Evolutionary conservation across 2,888 invertebrate genomes (phyloP).

Genomic region (Volucella bombylans): DNA sequence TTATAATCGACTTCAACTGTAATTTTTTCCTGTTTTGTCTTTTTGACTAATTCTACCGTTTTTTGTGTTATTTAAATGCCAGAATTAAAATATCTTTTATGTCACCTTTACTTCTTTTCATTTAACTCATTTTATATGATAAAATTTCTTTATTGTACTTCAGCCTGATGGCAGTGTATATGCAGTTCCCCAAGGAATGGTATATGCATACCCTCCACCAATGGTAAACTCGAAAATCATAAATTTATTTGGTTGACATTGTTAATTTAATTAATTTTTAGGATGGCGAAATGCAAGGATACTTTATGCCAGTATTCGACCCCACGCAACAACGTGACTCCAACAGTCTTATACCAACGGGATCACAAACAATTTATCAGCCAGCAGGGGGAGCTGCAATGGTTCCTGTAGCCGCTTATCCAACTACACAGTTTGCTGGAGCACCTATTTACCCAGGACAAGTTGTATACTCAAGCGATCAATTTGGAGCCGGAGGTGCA

Average conservation of each 20-base stretch:
- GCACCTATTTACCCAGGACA: slow-evolving; percentile 82
- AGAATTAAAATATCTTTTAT: too few relatives aligned
- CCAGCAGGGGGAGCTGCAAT: slow-evolving; percentile 79
- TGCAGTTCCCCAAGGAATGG: slow-evolving; percentile 82
- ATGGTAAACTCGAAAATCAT: slow-evolving; percentile 74
- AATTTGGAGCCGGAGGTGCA: slow-evolving; percentile 77
- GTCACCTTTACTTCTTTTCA: too few relatives aligned
- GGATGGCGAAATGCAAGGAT: slow-evolving; percentile 81
- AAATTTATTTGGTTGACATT: slow-evolving; percentile 33
- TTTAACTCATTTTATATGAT: not conserved
- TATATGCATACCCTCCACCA: slow-evolving; percentile 81
- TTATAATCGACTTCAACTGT: too few relatives aligned
- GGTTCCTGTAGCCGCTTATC: slow-evolving; percentile 81
- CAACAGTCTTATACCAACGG: slow-evolving; percentile 78
- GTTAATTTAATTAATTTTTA: slow-evolving; percentile 73
- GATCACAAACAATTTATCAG: slow-evolving; percentile 80
- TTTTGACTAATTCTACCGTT: too few relatives aligned
- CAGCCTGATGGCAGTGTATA: slow-evolving; percentile 82
- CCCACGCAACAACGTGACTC: slow-evolving; percentile 79
- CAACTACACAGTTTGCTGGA: slow-evolving; percentile 80
- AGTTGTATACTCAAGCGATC: slow-evolving; percentile 82
- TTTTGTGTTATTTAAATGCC: too few relatives aligned
- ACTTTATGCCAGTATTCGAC: slow-evolving; percentile 82
- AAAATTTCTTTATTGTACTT: slow-evolving; percentile 13
- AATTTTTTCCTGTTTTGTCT: too few relatives aligned